A percentile compares a stretch with the other conserved stretches of the same genome.
phyloP scores from a whole-genome alignment of 2,113 vertebrate species.

The Passer montanus region DNA sequence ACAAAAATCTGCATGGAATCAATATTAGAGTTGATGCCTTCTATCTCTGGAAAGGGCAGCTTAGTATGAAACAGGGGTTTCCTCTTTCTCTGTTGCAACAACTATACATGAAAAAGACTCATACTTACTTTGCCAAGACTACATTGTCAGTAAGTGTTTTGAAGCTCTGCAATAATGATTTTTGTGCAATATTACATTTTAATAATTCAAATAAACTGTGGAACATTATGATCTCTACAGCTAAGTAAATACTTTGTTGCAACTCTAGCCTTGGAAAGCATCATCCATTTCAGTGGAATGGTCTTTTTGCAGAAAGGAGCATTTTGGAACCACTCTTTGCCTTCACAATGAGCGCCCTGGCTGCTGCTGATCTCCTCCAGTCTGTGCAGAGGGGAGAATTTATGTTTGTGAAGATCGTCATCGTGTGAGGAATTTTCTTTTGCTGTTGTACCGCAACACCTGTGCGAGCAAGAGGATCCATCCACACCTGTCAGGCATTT shows the following conservation, averaged over 20 bases:
- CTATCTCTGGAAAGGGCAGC: background rate
- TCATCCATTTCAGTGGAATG: background rate
- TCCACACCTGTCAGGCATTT: background rate
- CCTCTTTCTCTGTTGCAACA: background rate
- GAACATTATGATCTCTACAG: constrained; percentile 29
- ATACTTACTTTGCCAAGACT: constrained; percentile 43
- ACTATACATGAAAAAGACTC: constrained; percentile 45
- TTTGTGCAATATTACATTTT: constrained; percentile 62
- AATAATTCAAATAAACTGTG: constrained; percentile 65
- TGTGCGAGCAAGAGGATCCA: background rate
- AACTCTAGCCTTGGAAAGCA: constrained; percentile 7
- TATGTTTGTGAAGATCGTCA: background rate
- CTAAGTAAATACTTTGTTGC: constrained; percentile 38
- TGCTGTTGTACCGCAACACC: background rate
- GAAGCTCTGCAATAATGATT: constrained; percentile 57
- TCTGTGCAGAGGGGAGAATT: background rate
- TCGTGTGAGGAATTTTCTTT: background rate
- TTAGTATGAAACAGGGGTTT: background rate
- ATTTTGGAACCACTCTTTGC: background rate
- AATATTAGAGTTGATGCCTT: constrained; percentile 15
- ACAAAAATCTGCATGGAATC: constrained; percentile 41
- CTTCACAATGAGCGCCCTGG: background rate
- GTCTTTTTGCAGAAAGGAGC: background rate
- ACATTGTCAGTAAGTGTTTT: constrained; percentile 62
- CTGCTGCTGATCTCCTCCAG: background rate